phyloP scores from a whole-genome alignment of 2,888 invertebrate species.

The Drosophila melanosoma region DNA sequence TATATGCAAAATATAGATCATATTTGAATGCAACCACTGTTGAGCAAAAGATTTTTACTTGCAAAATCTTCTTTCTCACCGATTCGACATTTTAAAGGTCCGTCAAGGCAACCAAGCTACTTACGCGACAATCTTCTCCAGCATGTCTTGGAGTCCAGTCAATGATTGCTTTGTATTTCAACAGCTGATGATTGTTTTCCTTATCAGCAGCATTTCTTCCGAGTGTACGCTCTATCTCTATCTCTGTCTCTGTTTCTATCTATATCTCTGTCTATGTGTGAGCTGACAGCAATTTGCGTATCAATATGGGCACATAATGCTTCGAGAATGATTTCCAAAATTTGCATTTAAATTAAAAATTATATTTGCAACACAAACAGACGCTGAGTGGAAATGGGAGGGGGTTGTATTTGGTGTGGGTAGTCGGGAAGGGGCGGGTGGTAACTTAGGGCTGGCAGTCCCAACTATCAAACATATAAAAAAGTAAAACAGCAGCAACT shows the following conservation, averaged over 20 bases:
- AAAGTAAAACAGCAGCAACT: constrained; percentile 7
- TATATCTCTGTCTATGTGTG: constrained; percentile 37
- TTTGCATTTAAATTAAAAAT: constrained; percentile 80
- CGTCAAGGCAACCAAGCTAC: not conserved
- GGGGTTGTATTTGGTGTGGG: not conserved
- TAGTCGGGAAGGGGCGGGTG: not conserved
- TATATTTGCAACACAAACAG: constrained; percentile 81
- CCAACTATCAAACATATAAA: constrained; percentile 5
- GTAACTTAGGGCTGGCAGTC: constrained; percentile 19
- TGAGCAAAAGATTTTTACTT: not conserved
- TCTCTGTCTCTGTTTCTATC: constrained; percentile 8
- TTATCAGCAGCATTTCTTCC: not conserved
- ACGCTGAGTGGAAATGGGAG: constrained; percentile 15
- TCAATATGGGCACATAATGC: constrained; percentile 81
- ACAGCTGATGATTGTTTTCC: not conserved
- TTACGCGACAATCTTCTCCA: not conserved
- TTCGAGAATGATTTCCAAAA: constrained; percentile 81
- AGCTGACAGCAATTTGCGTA: constrained; percentile 81
- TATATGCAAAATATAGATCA: not conserved
- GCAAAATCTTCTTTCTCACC: not conserved
- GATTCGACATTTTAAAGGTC: not conserved
- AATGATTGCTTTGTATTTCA: not conserved
- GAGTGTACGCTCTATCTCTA: not conserved
- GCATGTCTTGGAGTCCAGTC: not conserved
- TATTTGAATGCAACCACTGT: not conserved